Evolutionary conservation across 2,888 invertebrate species (phyloP), one percentile per base, ranked within the genome.

Genomic region (Polydrusus tereticollis): DNA sequence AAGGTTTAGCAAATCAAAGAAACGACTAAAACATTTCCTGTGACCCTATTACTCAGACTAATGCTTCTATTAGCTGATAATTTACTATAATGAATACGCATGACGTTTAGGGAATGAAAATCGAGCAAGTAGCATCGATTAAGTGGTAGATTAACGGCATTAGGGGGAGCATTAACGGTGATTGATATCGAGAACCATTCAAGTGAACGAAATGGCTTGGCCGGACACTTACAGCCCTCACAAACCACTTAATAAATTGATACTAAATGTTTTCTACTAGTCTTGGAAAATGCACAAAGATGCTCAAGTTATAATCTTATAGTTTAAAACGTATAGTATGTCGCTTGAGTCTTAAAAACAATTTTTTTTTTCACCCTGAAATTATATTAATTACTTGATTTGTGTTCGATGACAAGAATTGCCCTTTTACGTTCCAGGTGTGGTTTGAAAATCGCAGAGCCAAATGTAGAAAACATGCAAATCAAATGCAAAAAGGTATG

Each of bases 401-500:
- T n/a, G n/a, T n/a, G n/a, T n/a, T n/a, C n/a, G n/a, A n/a, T n/a
- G n/a, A n/a, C n/a, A n/a, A n/a, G n/a, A n/a, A n/a, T 38, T 38
- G n/a, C n/a, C 4, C n/a, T n/a, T 12, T 1, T n/a, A 4, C 50
- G 74, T 88, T 87, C 21, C 88, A 96, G 96, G 97, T 97, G 75
- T 98, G 97, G 97, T 98, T 98, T 86, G 97, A 98, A 87, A 98
- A 98, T 84, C 88, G 98, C 81, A 88, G 98, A 82, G 98, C 98
- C 2, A 98, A 98, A 86, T 98, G 97, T 83, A 90, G 98, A 73
- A 98, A 98, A 85, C 97, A 98, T 82, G 98, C 98, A 85, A 96
- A 95, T 83, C 97, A 97, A 86, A 92, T 96, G 89, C 96, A 97
- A 82, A 97, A 95, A 91, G 94, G 95, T 94, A 18, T 18, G 65